phyloP scores from a whole-genome alignment of 2,797 vertebrate genomes.

The Euphonia xanthogaster region DNA sequence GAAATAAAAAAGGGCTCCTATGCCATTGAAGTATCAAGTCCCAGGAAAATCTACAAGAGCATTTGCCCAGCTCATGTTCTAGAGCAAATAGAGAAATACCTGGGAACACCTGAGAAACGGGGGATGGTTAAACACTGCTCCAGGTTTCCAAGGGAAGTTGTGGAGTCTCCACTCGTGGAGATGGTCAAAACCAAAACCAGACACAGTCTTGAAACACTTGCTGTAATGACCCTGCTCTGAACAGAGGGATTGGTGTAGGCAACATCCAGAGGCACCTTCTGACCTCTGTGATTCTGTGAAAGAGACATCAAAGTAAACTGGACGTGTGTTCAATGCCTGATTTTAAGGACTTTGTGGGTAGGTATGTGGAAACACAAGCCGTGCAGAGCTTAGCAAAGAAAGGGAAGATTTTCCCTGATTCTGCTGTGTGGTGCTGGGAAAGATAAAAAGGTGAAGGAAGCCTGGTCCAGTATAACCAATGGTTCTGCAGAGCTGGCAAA shows the following conservation, averaged over 20 bases:
- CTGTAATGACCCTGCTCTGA: background rate
- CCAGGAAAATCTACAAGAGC: background rate
- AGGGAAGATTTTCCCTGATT: background rate
- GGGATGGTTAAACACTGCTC: background rate
- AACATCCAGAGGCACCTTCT: background rate
- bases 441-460: background rate
- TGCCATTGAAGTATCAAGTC: background rate
- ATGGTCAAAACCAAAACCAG: background rate
- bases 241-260: background rate
- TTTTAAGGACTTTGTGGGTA: background rate
- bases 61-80: background rate
- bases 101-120: background rate
- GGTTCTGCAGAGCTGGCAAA: background rate
- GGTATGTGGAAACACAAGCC: background rate
- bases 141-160: background rate
- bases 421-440: background rate
- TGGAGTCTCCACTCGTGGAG: background rate
- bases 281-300: background rate
- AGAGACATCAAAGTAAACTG: background rate
- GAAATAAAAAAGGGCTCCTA: background rate
- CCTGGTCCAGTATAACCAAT: background rate
- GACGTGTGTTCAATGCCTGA: background rate
- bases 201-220: background rate
- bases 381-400: background rate
- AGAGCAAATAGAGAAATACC: background rate